Evolutionary conservation across 1,140 invertebrate species (phyloP).

Genomic region (Pseudomyrmex dendroicus): DNA sequence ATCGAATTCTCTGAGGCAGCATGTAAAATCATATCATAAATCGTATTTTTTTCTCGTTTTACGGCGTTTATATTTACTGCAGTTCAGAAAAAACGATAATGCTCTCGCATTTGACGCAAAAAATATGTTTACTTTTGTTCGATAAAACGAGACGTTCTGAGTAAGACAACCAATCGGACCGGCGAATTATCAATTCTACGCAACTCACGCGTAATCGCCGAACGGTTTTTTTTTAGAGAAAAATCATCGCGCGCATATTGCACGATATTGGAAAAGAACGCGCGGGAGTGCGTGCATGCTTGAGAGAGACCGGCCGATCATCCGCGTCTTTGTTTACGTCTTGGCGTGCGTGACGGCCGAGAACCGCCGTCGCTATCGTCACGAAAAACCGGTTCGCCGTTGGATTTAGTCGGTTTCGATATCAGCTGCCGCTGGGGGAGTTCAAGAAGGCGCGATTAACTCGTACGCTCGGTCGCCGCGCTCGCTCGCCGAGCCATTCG

Average conservation of each 20-base stretch:
- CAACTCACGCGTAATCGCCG: conserved; percentile 3
- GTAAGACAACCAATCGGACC: neutral
- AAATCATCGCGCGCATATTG: neutral
- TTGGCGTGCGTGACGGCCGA: conserved; percentile 56
- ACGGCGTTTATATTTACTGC: neutral
- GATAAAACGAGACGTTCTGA: conserved; percentile 8
- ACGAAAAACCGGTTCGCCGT: conserved; percentile 77
- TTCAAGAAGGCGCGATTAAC: conserved; percentile 79
- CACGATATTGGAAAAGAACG: conserved; percentile 46
- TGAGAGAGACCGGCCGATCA: conserved; percentile 28
- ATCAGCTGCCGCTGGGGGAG: conserved; percentile 75
- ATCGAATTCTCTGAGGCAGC: too few relatives aligned
- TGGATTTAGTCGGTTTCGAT: conserved; percentile 79
- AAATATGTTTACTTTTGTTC: neutral
- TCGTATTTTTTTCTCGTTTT: neutral
- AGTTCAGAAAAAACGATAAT: neutral
- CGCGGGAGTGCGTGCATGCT: neutral
- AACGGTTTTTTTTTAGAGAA: too few relatives aligned
- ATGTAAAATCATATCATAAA: too few relatives aligned
- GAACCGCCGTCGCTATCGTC: conserved; percentile 68
- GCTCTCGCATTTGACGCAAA: neutral
- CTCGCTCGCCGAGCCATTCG: conserved; percentile 36
- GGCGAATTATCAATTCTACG: conserved; percentile 29
- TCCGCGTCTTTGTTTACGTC: conserved; percentile 76
- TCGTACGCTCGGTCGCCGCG: conserved; percentile 33